Evolutionary conservation across 2,113 vertebrate genomes (phyloP), one percentile per base, ranked within the genome.

Genomic region (Eidolon helvum): DNA sequence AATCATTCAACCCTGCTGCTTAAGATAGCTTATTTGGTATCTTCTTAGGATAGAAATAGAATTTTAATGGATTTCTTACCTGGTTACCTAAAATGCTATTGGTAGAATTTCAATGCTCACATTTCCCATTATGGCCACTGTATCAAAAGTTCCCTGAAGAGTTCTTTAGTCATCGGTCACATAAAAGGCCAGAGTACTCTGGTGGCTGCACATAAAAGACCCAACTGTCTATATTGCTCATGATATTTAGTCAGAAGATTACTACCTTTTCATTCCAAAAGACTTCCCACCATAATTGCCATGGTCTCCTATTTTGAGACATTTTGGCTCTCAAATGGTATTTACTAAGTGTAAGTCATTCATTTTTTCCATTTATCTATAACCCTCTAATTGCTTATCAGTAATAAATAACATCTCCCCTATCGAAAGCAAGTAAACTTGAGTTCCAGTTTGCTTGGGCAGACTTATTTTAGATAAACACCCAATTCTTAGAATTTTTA

Each of bases 31-130:
- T 55, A 28, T 74, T 66, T 48, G 22, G 16, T 61, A 33, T 0
- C 14, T 94, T 69, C 59, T 84, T 94, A 30, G n/a, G 7, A 66
- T 48, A 35, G 28, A 69, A 75, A 53, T 30, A 66, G 48, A 72
- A 72, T 72, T 72, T 84, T 75, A 77, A 66, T 71, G 7, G 16
- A 77, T 87, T 90, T 95, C n/a, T 93, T 94, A 82, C n/a, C 26
- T 57, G 55, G 40, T 50, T 21, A 72, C 38, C 38, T 14, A 69
- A 92, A 57, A 87, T 57, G 35, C 26, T 90, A 5, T 24, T 69
- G 74, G 68, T 40, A 63, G 74, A 61, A 90, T 94, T 86, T 69
- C 3, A 83, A n/a, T 57, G 28, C 26, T 38, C 33, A 75, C 10
- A n/a, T 71, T 21, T 53, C 28, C 53, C 65, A 10, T 90, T 63